These are phyloP conservation scores for Sanderia malayensis DNA, from an alignment of 30 jellyfish, hydroid and myxozoan species.

Conservation along the genomic window DNA sequence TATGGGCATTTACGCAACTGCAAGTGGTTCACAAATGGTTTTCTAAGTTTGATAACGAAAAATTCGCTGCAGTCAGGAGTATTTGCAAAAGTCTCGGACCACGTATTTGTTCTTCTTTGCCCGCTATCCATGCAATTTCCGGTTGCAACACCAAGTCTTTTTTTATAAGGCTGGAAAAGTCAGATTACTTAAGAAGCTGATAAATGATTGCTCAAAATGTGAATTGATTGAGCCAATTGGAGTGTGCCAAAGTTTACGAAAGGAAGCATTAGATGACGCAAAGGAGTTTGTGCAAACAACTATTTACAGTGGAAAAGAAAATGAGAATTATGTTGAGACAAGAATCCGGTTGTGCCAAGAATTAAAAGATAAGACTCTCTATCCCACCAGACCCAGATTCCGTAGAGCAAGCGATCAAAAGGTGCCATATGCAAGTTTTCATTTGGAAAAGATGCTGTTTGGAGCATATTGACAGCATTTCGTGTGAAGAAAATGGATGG, in stretches of 20 bases:
- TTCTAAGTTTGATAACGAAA: neutral
- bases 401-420: neutral
- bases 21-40: neutral
- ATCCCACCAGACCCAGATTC: constrained; percentile 1
- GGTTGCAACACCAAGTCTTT: neutral
- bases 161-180: neutral
- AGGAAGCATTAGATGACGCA: neutral
- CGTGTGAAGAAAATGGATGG: neutral
- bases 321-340: neutral
- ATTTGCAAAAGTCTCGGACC: constrained; percentile 1
- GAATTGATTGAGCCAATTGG: neutral
- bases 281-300: neutral
- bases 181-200: neutral
- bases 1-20: neutral
- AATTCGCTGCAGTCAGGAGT: neutral
- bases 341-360: neutral
- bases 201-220: neutral
- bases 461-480: neutral
- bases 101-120: neutral
- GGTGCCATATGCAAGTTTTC: constrained; percentile 1
- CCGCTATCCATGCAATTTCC: neutral
- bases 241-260: neutral
- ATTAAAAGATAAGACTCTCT: neutral
- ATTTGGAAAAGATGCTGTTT: neutral
- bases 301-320: neutral